These are phyloP conservation scores for Carcina quercana DNA, from an alignment of 2,888 invertebrate genomes.

Conservation along the genomic window DNA sequence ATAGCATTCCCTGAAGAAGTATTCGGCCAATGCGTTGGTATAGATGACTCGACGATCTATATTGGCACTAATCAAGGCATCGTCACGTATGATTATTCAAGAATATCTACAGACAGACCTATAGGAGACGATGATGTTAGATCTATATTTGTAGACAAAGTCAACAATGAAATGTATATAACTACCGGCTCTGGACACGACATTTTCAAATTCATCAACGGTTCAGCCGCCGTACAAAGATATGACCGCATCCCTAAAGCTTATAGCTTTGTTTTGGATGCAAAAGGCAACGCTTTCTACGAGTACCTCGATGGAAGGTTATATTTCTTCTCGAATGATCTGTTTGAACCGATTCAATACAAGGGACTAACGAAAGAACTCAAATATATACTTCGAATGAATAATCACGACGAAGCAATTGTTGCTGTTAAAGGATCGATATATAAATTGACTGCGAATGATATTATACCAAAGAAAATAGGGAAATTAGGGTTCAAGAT, in stretches of 20 bases:
- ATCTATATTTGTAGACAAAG: conserved; percentile 55
- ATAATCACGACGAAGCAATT: conserved; percentile 53
- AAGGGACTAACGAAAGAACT: conserved; percentile 61
- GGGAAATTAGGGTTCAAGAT: conserved; percentile 59
- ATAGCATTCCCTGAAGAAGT: conserved; percentile 53
- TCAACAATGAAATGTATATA: conserved; percentile 57
- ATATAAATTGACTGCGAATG: conserved; percentile 43
- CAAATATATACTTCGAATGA: conserved; percentile 53
- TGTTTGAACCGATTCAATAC: conserved; percentile 57
- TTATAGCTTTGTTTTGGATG: conserved; percentile 53
- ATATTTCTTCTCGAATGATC: conserved; percentile 52
- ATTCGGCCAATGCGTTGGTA: conserved; percentile 51
- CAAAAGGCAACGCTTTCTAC: conserved; percentile 53
- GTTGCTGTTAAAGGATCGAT: conserved; percentile 58
- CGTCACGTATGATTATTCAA: conserved; percentile 49
- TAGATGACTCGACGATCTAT: conserved; percentile 41
- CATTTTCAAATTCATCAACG: conserved; percentile 53
- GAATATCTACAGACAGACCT: conserved; percentile 52
- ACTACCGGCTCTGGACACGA: conserved; percentile 53
- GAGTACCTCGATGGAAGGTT: conserved; percentile 59
- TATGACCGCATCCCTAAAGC: conserved; percentile 59
- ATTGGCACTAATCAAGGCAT: conserved; percentile 63
- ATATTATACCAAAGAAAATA: conserved; percentile 51
- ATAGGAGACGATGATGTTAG: conserved; percentile 63
- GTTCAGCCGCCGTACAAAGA: conserved; percentile 54